Percentiles rank a stretch among this genome's conserved stretches.
Conservation (phyloP, 1,140 invertebrate genomes). For the Drosophila kurseongensis region DNA sequence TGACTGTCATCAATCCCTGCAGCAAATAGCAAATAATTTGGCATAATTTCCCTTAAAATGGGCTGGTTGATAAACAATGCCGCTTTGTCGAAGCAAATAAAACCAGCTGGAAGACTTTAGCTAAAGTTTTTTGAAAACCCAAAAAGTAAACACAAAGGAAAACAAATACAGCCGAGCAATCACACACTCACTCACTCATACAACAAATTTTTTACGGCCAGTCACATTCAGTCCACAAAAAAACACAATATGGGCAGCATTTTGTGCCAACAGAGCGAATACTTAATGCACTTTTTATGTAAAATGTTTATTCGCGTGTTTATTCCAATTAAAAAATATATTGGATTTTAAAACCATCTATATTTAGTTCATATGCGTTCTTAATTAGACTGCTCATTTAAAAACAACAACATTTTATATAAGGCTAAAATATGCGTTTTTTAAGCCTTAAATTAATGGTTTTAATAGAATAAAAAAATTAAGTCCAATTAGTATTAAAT, state of each 20-base stretch:
- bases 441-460: too few species aligned
- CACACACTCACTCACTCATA: constrained; percentile 26
- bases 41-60: constrained; percentile 59
- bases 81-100: constrained; percentile 35
- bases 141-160: constrained; percentile 50
- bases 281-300: constrained; percentile 4
- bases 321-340: too few species aligned
- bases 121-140: constrained; percentile 50
- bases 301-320: neutral
- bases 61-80: constrained; percentile 48
- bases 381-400: too few species aligned
- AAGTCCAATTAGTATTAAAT: too few species aligned
- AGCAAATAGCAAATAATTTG: constrained; percentile 55
- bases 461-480: too few species aligned
- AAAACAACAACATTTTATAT: too few species aligned
- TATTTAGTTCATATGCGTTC: too few species aligned
- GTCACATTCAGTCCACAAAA: constrained; percentile 59
- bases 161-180: constrained; percentile 50
- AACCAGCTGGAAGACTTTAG: constrained; percentile 42
- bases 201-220: constrained; percentile 28
- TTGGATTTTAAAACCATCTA: too few species aligned
- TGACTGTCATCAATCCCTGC: neutral
- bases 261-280: constrained; percentile 5
- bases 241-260: constrained; percentile 11
- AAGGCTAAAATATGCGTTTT: too few species aligned